Evolutionary conservation across 2,797 vertebrate genomes (phyloP).

Genomic region (Acanthornis magna): DNA sequence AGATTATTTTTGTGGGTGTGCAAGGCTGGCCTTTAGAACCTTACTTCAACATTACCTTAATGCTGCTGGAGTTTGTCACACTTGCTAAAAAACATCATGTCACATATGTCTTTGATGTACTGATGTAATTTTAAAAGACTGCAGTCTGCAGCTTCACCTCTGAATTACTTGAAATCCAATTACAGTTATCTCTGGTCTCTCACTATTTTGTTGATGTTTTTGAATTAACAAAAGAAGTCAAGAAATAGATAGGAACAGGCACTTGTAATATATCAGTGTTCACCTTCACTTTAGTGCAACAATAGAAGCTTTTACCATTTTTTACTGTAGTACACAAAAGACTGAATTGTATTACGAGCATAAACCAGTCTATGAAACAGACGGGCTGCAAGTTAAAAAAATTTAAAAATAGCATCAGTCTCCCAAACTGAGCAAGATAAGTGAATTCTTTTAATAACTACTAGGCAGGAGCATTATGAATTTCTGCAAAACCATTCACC

Average conservation of each 20-base stretch:
- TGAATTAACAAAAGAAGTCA: constrained; percentile 58
- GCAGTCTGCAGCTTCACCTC: constrained; percentile 50
- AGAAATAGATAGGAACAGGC: constrained; percentile 57
- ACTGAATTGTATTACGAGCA: constrained; percentile 26
- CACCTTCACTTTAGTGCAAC: constrained; percentile 35
- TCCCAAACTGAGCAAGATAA: not conserved
- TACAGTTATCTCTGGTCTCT: constrained; percentile 50
- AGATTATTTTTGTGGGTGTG: not conserved
- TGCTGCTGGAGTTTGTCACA: constrained; percentile 25
- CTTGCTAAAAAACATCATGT: constrained; percentile 42
- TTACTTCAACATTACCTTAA: constrained; percentile 22
- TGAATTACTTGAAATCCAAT: constrained; percentile 65
- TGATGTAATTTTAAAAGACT: constrained; percentile 64
- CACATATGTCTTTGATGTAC: constrained; percentile 44
- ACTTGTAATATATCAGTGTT: constrained; percentile 48
- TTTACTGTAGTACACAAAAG: constrained; percentile 39
- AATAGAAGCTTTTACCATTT: constrained; percentile 44
- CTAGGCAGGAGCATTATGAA: not conserved
- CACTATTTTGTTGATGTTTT: constrained; percentile 62
- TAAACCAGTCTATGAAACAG: constrained; percentile 11
- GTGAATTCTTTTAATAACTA: constrained; percentile 37
- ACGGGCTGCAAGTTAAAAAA: constrained; percentile 15
- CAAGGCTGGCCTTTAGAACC: constrained; percentile 29
- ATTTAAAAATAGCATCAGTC: not conserved
- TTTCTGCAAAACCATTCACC: constrained; percentile 37